A percentile compares a stretch with the other conserved stretches of the same genome.
These are phyloP conservation scores for Drosophila suboccidentalis DNA, from an alignment of 2,888 invertebrate genomes.

Conservation along the genomic window DNA sequence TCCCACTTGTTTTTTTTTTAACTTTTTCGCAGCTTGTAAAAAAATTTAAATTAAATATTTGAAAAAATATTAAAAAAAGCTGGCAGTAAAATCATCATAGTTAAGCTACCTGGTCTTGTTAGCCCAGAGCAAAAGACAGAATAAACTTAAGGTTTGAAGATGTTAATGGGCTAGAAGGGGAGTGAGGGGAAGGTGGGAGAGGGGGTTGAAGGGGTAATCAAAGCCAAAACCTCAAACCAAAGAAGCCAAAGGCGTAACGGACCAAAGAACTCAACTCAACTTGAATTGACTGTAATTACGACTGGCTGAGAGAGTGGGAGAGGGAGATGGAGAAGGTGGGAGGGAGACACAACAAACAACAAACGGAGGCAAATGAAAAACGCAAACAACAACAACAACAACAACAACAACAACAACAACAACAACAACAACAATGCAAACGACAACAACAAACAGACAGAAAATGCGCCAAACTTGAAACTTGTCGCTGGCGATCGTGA, in stretches of 20 bases:
- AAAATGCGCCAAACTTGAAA: conserved; percentile 68
- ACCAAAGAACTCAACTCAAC: conserved; percentile 43
- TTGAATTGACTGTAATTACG: conserved; percentile 46
- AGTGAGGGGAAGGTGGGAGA: neutral
- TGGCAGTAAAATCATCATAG: conserved; percentile 30
- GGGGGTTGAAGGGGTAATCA: conserved; percentile 24
- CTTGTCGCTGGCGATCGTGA: conserved; percentile 56
- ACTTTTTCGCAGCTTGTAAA: neutral
- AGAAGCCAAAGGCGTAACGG: conserved; percentile 55
- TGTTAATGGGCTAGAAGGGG: conserved; percentile 2
- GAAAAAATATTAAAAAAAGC: neutral
- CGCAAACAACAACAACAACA: conserved; percentile 55
- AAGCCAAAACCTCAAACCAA: conserved; percentile 16
- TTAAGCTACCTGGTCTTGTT: conserved; percentile 38
- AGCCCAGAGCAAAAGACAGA: conserved; percentile 17
- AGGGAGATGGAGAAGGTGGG: too few species aligned
- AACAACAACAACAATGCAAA: conserved; percentile 27
- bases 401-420: conserved; percentile 3
- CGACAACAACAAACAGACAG: conserved; percentile 34
- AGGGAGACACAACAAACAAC: conserved; percentile 28
- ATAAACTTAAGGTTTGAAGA: conserved; percentile 4
- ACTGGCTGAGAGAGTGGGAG: neutral
- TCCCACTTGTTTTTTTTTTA: too few species aligned
- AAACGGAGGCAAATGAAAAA: conserved; percentile 65
- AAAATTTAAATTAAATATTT: conserved; percentile 38